Conservation (phyloP, 2,113 vertebrate species). For the Muntiacus reevesi region DNA sequence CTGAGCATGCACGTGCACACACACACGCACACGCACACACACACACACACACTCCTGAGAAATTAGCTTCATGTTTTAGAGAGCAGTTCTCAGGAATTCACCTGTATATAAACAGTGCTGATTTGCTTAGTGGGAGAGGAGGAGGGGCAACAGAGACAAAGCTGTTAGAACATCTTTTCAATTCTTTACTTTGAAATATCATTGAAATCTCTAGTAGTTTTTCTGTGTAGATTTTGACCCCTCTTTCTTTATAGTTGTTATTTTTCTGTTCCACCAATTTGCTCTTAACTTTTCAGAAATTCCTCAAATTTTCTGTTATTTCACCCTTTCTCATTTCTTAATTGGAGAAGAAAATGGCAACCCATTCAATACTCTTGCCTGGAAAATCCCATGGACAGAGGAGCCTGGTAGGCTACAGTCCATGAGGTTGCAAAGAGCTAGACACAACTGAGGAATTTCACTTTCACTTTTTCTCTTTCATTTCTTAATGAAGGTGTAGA, state of each 20-base stretch:
- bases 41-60: not conserved
- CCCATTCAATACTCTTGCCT: not conserved
- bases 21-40: too few species aligned
- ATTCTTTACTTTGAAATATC: not conserved
- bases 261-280: not conserved
- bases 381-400: not conserved
- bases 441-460: not conserved
- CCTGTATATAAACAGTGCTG: not conserved
- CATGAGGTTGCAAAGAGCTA: not conserved
- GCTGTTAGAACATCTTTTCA: not conserved
- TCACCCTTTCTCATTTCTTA: not conserved
- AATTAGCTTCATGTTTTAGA: not conserved
- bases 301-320: not conserved
- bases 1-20: accelerated
- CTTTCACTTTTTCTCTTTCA: not conserved
- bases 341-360: not conserved
- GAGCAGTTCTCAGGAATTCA: not conserved
- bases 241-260: not conserved
- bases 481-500: not conserved
- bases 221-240: not conserved
- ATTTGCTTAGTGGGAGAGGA: not conserved
- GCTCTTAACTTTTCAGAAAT: not conserved
- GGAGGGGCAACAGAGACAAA: not conserved
- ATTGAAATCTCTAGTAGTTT: not conserved
- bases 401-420: not conserved